Evolutionary conservation across 2,113 vertebrate species (phyloP).

Genomic region (Ariopsis seemanni): DNA sequence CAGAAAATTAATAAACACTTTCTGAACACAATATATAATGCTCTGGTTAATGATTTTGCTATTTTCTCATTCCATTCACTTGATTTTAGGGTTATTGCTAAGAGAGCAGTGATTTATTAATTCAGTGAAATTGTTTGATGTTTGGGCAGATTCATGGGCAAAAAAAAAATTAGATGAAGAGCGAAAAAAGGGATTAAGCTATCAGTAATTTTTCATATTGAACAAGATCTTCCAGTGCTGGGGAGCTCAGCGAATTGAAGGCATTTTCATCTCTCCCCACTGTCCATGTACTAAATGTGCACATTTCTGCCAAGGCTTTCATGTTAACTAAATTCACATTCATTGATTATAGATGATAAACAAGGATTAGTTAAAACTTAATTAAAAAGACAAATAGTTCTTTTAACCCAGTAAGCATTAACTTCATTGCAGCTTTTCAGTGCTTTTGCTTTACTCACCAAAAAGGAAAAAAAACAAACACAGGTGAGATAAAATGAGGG

Average conservation of each 20-base stretch:
- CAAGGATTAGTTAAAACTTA: not conserved
- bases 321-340: not conserved
- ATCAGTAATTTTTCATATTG: not conserved
- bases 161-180: not conserved
- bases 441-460: conserved; percentile 22
- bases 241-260: not conserved
- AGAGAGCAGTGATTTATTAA: not conserved
- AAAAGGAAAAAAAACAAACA: not conserved
- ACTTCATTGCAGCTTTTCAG: conserved; percentile 1
- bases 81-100: not conserved
- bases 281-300: not conserved
- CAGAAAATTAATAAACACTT: not conserved
- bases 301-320: not conserved
- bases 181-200: no score
- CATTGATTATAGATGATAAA: conserved; percentile 23
- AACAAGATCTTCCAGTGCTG: not conserved
- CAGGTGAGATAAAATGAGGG: not conserved
- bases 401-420: conserved; percentile 25
- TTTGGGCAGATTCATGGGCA: not conserved
- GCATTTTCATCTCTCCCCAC: not conserved
- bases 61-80: not conserved
- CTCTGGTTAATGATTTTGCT: not conserved
- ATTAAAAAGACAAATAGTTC: conserved; percentile 23
- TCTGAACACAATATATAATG: not conserved
- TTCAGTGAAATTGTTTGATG: not conserved